Conservation (phyloP, 1,140 invertebrate species). For the Pissodes strobi region DNA sequence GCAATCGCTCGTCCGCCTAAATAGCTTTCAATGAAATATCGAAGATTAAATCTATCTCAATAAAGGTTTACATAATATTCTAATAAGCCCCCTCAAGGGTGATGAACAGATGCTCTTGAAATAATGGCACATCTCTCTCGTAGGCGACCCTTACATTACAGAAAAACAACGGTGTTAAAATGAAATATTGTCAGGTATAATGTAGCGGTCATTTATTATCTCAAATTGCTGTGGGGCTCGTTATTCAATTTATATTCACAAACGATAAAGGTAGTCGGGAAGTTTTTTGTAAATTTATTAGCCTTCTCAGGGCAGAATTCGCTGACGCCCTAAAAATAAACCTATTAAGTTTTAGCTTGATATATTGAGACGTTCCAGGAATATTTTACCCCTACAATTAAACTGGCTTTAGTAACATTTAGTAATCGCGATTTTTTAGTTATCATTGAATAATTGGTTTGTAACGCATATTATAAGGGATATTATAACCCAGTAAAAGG, state of each 20-base stretch:
- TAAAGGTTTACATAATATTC: slow-evolving; percentile 18
- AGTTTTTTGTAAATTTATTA: slow-evolving; percentile 17
- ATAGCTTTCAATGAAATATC: slow-evolving; percentile 30
- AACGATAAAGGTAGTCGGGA: slow-evolving; percentile 9
- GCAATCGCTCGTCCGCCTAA: slow-evolving; percentile 3
- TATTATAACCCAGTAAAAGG: no score
- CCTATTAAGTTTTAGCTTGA: no score
- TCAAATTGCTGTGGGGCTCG: slow-evolving; percentile 4
- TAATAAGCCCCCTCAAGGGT: neutral
- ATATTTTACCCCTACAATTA: no score
- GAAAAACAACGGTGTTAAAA: slow-evolving; percentile 15
- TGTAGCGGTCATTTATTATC: slow-evolving; percentile 16
- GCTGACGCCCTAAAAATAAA: slow-evolving; percentile 1
- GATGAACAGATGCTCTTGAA: slow-evolving; percentile 2
- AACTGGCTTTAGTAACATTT: no score
- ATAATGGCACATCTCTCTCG: neutral
- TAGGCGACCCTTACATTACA: neutral
- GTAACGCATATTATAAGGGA: no score
- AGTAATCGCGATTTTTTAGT: no score
- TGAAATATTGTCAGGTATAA: slow-evolving; percentile 26
- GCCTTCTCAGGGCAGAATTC: neutral
- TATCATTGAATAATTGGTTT: no score
- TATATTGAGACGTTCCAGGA: no score
- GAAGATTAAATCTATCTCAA: slow-evolving; percentile 24
- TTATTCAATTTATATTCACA: slow-evolving; percentile 22